These are phyloP conservation scores for Lanius collurio DNA, from an alignment of 2,113 vertebrate species.

Conservation along the genomic window DNA sequence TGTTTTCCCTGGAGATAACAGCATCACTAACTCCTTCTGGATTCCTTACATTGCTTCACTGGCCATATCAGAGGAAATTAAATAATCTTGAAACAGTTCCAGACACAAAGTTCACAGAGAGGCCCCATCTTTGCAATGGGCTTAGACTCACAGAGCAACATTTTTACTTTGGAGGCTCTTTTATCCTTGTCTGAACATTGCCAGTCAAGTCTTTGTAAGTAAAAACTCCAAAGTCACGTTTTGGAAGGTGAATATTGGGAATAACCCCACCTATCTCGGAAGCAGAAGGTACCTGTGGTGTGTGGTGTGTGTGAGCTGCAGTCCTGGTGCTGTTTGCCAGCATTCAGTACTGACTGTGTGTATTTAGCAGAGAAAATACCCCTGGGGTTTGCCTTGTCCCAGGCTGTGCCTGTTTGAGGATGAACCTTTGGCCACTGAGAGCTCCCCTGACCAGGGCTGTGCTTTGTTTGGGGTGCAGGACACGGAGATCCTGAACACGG, in stretches of 20 bases:
- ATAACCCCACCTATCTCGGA: background rate
- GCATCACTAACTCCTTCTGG: background rate
- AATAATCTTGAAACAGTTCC: conserved; percentile 37
- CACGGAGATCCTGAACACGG: conserved; percentile 92
- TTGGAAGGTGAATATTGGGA: background rate
- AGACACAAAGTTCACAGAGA: background rate
- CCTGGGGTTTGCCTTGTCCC: rapidly evolving
- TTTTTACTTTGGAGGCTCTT: background rate
- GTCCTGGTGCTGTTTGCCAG: background rate
- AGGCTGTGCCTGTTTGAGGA: background rate
- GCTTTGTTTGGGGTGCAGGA: conserved; percentile 74
- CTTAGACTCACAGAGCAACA: background rate
- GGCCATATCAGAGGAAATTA: conserved; percentile 30
- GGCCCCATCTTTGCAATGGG: background rate
- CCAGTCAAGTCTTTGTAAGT: background rate
- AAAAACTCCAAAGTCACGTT: background rate
- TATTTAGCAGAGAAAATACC: background rate
- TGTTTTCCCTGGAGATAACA: background rate
- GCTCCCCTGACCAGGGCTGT: rapidly evolving
- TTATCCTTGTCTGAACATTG: background rate
- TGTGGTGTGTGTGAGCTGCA: background rate
- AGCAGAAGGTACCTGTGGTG: background rate
- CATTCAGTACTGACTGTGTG: background rate
- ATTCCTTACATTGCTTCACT: conserved; percentile 10
- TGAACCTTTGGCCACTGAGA: background rate